Evolutionary conservation across 2,888 invertebrate species (phyloP), one percentile per base, ranked within the genome.

Genomic region (Orthosia gothica): DNA sequence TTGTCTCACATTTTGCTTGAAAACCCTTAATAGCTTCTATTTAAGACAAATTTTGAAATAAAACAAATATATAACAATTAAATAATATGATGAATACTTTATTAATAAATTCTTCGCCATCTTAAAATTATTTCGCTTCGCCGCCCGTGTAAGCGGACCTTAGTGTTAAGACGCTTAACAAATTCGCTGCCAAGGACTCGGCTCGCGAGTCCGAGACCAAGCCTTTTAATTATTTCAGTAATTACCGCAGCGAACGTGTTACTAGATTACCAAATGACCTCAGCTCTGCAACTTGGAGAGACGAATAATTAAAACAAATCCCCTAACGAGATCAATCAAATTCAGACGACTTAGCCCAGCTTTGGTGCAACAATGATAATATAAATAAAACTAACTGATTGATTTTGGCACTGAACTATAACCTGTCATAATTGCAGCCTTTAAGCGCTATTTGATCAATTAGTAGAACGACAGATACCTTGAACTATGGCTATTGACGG

Each of bases 401-500:
- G n/a, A 79, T 61, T 70, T 62, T 52, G 45, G 12, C 58, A 55
- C 54, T 62, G 47, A 77, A 77, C 76, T 75, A 50, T 40, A 57
- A 70, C 32, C 66, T 64, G 49, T 20, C 68, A 62, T 66, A 66
- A 74, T 69, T 15, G 61, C 54, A 58, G 55, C 69, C 63, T 58
- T 70, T 77, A 68, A 76, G 47, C 61, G 63, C 64, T 61, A 57
- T 75, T 74, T 76, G 59, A 78, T 76, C 87, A 90, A 88, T 90
- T 87, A 89, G 72, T 66, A 23, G 63, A 64, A 76, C 66, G 83
- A 77, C 77, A 64, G 50, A 40, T 65, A 65, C 92, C 89, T 90
- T 90, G 89, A 90, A 91, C 92, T 88, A 84, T 91, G 72, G 71
- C 76, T 77, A 85, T 70, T 70, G 66, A 69, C 16, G 76, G 72